Conservation (phyloP, 1,140 invertebrate species). For the Grapholita molesta region DNA sequence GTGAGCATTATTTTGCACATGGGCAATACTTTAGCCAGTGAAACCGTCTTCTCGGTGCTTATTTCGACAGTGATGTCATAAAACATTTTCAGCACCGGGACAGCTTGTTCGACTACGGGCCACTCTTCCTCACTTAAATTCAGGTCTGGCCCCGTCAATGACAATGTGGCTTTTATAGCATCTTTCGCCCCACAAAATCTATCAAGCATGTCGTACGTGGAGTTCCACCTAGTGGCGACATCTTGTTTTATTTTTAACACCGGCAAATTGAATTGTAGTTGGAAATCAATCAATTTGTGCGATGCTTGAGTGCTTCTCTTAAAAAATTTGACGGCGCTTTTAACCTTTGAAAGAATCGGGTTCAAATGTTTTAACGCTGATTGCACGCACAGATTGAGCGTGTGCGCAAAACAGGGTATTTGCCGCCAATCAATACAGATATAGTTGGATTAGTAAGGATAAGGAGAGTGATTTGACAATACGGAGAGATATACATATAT, state of each 20-base stretch:
- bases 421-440: conserved; percentile 31
- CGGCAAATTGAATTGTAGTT: not conserved
- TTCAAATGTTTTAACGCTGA: conserved; percentile 13
- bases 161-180: not conserved
- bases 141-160: conserved; percentile 19
- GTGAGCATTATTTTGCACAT: conserved; percentile 18
- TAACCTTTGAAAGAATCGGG: not conserved
- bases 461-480: too few relatives aligned
- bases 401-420: conserved; percentile 31
- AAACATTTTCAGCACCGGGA: conserved; percentile 32
- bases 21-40: conserved; percentile 30
- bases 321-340: conserved; percentile 2
- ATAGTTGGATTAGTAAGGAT: too few relatives aligned
- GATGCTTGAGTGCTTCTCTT: not conserved
- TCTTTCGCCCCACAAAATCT: conserved; percentile 33
- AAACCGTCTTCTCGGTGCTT: conserved; percentile 39
- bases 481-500: too few relatives aligned
- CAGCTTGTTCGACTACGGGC: conserved; percentile 22
- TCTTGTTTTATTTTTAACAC: conserved; percentile 34
- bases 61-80: conserved; percentile 45
- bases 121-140: conserved; percentile 23
- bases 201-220: conserved; percentile 43
- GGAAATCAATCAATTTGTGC: not conserved
- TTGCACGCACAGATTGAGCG: conserved; percentile 34
- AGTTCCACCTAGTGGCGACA: conserved; percentile 45